Conservation (phyloP, 2,888 invertebrate genomes). For the Oscheius sp. region DNA sequence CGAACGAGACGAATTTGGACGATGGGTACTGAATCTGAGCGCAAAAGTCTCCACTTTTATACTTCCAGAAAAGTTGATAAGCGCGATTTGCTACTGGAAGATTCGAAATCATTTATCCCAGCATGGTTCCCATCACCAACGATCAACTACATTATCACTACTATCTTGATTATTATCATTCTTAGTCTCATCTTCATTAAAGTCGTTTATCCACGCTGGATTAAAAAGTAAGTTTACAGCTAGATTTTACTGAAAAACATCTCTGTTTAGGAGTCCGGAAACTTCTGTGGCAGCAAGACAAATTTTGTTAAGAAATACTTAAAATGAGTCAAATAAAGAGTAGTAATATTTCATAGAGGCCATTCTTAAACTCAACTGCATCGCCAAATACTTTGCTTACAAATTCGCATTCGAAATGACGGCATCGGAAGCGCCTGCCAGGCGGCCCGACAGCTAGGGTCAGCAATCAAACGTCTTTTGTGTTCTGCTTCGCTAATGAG, state of each 20-base stretch:
- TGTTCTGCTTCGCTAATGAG: conserved; percentile 24
- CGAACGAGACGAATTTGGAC: not conserved
- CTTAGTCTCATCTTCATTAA: not conserved
- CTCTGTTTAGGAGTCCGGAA: not conserved
- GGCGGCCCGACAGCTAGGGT: conserved; percentile 15
- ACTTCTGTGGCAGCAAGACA: not conserved
- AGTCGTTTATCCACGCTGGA: not conserved
- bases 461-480: conserved; percentile 28
- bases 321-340: too few relatives aligned
- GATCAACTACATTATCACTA: not conserved
- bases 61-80: conserved; percentile 3
- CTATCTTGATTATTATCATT: not conserved
- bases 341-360: not conserved
- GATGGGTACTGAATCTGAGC: not conserved
- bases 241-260: too few relatives aligned
- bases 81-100: too few relatives aligned
- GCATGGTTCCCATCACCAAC: not conserved
- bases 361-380: not conserved
- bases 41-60: not conserved
- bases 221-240: not conserved
- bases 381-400: conserved; percentile 20
- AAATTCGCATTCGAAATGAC: conserved; percentile 26
- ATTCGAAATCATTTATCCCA: not conserved
- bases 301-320: too few relatives aligned
- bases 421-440: conserved; percentile 26